Evolutionary conservation across 53 echinoderm and acorn worm species (phyloP).

Genomic region (Patiria pectinifera): DNA sequence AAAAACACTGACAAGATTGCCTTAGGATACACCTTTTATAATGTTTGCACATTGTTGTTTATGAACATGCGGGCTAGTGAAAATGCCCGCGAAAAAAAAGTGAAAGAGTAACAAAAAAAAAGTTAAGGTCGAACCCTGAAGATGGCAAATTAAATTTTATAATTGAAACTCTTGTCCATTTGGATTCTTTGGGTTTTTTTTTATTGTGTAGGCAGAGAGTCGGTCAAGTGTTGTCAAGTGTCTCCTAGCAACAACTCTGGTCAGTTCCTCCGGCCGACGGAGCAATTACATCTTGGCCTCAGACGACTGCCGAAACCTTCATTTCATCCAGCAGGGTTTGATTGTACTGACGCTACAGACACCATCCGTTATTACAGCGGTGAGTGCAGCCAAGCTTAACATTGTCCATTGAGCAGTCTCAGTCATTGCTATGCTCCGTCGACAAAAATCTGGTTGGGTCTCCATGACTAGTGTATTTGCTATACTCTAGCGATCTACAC

Average conservation of each 20-base stretch:
- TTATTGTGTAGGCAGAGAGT: slow-evolving; percentile 22
- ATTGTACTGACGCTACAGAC: slow-evolving; percentile 79
- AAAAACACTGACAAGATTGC: no score
- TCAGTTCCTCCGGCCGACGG: slow-evolving; percentile 76
- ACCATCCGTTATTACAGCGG: slow-evolving; percentile 78
- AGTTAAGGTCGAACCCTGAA: no score
- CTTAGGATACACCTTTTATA: no score
- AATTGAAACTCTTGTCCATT: not conserved
- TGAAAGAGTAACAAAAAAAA: no score
- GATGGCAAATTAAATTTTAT: not conserved
- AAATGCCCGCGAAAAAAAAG: no score
- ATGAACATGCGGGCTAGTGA: no score
- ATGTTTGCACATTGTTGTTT: no score
- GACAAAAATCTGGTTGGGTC: no score
- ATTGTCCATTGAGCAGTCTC: not conserved
- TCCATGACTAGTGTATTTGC: no score
- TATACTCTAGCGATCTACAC: no score
- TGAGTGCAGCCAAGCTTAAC: slow-evolving; percentile 50
- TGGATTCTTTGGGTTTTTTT: not conserved
- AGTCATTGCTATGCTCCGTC: no score
- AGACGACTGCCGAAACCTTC: slow-evolving; percentile 82
- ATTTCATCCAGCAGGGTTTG: slow-evolving; percentile 92
- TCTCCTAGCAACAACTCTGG: slow-evolving; percentile 72
- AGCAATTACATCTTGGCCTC: slow-evolving; percentile 90
- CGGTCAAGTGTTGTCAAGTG: slow-evolving; percentile 62